Evolutionary conservation across 1,140 invertebrate genomes (phyloP), one percentile per base, ranked within the genome.

Genomic region (Caligus rogercresseyi): DNA sequence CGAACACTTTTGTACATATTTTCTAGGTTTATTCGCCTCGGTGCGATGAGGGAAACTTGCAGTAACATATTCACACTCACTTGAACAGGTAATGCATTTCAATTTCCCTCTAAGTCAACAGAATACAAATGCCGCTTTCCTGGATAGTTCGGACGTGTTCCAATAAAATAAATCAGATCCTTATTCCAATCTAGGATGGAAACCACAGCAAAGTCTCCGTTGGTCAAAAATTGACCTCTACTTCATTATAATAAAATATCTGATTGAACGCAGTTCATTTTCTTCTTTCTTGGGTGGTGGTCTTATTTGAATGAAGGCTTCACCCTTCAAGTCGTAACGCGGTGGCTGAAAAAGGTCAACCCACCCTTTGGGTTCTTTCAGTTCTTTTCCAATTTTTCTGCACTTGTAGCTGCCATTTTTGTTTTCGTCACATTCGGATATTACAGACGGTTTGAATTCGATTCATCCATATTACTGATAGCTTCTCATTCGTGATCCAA

Each of bases 401-500:
- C 62, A 19, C 62, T 65, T 43, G 65, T 62, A 26, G 7, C n/a
- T 43, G 7, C n/a, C 7, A n/a, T 43, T n/a, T 11, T 43, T 71
- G 51, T 60, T 54, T 31, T 63, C 64, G 14, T 57, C 52, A 66
- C 76, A 77, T 15, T 74, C 66, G 23, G 70, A 74, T 13, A 76
- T 64, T 13, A 73, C 68, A 7, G 72, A 70, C 14, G 60, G 75
- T 76, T 67, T 76, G 74, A 52, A 84, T 78, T 65, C 90, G 77
- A 68, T 90, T 90, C 72, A 89, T 78, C 87, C 89, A 93, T 18
- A 83, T 79, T 15, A 63, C 14, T 16, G 61, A 58, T 2, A 90
- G 69, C 25, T 82, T 77, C 15, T 78, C 72, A 43, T 83, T 78
- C 54, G 82, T 82, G 14, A 81, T 80, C 85, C 91, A 95, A 25